phyloP scores from a whole-genome alignment of 2,797 vertebrate species.

The Anomalospiza imberbis region DNA sequence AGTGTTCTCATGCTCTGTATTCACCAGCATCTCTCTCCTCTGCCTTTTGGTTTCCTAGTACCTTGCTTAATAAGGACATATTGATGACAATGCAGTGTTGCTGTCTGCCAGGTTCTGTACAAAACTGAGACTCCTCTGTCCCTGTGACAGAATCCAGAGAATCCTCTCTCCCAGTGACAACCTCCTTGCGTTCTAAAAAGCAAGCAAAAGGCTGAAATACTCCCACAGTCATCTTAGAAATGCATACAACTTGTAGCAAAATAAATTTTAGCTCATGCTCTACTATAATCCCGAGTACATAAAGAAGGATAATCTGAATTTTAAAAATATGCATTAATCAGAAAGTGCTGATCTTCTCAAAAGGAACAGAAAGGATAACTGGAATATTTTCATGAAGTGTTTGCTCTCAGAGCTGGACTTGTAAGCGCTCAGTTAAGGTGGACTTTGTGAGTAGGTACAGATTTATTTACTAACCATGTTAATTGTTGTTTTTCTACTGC shows the following conservation, averaged over 20 bases:
- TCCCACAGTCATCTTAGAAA: not conserved
- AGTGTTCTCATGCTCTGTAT: not conserved
- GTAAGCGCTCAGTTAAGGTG: not conserved
- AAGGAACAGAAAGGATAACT: not conserved
- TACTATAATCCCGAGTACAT: not conserved
- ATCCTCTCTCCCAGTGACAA: not conserved
- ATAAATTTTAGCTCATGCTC: not conserved
- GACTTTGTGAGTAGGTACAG: not conserved
- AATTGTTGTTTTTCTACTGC: not conserved
- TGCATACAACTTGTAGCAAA: not conserved
- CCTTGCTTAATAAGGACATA: not conserved
- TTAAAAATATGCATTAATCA: not conserved
- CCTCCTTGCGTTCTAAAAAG: not conserved
- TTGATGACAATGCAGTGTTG: not conserved
- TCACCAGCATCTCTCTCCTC: not conserved
- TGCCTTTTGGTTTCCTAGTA: not conserved
- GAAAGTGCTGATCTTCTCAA: not conserved
- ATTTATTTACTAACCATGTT: not conserved
- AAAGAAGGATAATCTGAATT: not conserved
- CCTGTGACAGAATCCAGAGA: not conserved
- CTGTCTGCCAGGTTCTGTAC: not conserved
- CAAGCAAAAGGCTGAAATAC: not conserved
- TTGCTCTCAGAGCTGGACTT: not conserved
- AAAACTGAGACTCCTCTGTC: not conserved
- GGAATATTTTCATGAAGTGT: not conserved